Conservation (phyloP, 2,113 vertebrate species). For the Terrapene triunguis region DNA sequence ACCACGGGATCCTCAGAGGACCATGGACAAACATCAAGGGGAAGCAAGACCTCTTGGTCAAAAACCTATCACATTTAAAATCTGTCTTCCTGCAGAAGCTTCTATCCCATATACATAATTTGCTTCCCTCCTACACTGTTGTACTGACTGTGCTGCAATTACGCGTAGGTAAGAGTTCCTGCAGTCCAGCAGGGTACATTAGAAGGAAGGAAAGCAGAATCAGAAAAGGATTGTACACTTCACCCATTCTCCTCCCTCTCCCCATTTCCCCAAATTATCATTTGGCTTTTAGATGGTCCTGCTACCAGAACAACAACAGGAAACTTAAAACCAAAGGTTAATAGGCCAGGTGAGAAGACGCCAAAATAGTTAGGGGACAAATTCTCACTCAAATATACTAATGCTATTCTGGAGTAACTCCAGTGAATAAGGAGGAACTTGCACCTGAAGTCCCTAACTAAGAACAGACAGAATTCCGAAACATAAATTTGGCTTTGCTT, state of each 20-base stretch:
- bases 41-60: background rate
- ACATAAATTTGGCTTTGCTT: background rate
- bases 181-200: background rate
- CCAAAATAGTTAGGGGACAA: background rate
- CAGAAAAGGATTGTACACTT: conserved; percentile 12
- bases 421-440: background rate
- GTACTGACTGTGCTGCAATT: background rate
- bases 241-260: conserved; percentile 6
- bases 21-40: fast-evolving
- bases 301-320: conserved; percentile 24
- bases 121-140: background rate
- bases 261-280: conserved; percentile 30
- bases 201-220: background rate
- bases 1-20: background rate
- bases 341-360: background rate
- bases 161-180: background rate
- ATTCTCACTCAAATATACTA: background rate
- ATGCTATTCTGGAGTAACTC: background rate
- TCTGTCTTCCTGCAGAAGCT: background rate
- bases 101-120: background rate
- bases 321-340: conserved; percentile 41
- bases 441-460: background rate
- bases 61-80: background rate
- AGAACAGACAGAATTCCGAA: background rate
- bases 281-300: conserved; percentile 6